A percentile compares a stretch with the other conserved stretches of the same genome.
Conservation (phyloP, 2,113 vertebrate genomes). For the Ancistrus triradiatus region DNA sequence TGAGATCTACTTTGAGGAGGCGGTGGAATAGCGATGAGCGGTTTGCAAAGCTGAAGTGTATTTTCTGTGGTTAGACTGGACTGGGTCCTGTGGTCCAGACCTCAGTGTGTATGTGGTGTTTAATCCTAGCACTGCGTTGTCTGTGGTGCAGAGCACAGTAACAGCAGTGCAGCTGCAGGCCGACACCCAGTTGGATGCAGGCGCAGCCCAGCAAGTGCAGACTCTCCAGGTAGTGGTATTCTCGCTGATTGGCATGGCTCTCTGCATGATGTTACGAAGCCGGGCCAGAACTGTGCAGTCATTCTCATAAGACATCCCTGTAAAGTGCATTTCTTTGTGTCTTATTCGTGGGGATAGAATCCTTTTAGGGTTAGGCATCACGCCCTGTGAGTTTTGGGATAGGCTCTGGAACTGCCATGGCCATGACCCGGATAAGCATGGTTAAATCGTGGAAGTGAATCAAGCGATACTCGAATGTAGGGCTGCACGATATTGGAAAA, state of each 20-base stretch:
- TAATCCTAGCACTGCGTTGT: conserved; percentile 11
- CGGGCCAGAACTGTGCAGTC: not conserved
- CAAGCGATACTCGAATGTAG: too few species aligned
- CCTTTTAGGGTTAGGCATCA: too few species aligned
- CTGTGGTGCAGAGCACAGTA: conserved; percentile 82
- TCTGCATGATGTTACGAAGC: conserved; percentile 13
- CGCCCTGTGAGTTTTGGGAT: too few species aligned
- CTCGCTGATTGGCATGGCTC: not conserved
- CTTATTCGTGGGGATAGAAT: too few species aligned
- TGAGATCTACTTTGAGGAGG: conserved; percentile 14
- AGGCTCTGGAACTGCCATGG: too few species aligned
- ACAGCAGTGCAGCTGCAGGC: conserved; percentile 99
- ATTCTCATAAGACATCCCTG: not conserved
- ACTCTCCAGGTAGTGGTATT: conserved; percentile 99
- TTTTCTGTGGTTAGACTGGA: not conserved
- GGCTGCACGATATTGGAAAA: too few species aligned
- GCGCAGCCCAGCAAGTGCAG: conserved; percentile 98
- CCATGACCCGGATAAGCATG: too few species aligned
- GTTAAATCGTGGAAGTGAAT: too few species aligned
- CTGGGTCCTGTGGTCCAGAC: not conserved
- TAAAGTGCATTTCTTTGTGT: too few species aligned
- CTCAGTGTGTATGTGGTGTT: not conserved
- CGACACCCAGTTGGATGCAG: conserved; percentile 92
- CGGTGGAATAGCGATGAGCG: too few species aligned
- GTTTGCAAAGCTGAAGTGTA: too few species aligned